Base-by-base conservation (phyloP, 37 sponge, comb jelly and placozoan genomes). In the Cladorhizidae sp. region DNA sequence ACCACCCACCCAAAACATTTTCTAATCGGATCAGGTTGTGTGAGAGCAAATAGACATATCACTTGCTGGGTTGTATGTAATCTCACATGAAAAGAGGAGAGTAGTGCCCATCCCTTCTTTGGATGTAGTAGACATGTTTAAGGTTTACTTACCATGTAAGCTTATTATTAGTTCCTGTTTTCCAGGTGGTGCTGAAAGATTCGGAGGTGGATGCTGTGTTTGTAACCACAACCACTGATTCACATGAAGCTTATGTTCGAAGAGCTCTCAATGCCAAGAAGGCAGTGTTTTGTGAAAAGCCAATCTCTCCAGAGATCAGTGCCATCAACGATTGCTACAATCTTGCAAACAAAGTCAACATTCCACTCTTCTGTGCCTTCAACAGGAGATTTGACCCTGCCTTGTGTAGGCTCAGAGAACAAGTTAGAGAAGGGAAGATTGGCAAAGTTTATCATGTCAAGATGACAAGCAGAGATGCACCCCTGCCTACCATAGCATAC, bases 251-350 rank as follows among this genome's bases (percentile, higher is more conserved):
- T 9, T 91, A 87, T 58, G 85, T 94, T 40, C 28, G 45, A n/a
- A 45, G 32, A 23, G 61, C 91, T 23, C 80, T 94, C 18, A 15
- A 65, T 21, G 88, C 88, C 0, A 78, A 79, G 7, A 87, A 85
- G 56, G 91, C 89, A 6, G 95, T 94, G 1, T 94, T 94, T 61
- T 89, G 95, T 64, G 95, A 94, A 68, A 94, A 94, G 56, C 95
- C 95, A 14, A 70, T 94, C 0, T 91, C 91, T 26, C 75, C 39
- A 9, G 57, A 74, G 59, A 39, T 78, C 0, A 78, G 45, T 2
- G 76, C 43, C 38, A 75, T 81, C 22, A 62, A 9, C 15, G 49
- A 29, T 17, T 85, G 86, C 83, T 94, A 91, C 68, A 65, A 84
- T 40, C n/a, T 57, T 22, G 80, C 95, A 14, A 81, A 81, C 71